phyloP scores from a whole-genome alignment of 1,140 invertebrate species.

The Cotesia typhae region DNA sequence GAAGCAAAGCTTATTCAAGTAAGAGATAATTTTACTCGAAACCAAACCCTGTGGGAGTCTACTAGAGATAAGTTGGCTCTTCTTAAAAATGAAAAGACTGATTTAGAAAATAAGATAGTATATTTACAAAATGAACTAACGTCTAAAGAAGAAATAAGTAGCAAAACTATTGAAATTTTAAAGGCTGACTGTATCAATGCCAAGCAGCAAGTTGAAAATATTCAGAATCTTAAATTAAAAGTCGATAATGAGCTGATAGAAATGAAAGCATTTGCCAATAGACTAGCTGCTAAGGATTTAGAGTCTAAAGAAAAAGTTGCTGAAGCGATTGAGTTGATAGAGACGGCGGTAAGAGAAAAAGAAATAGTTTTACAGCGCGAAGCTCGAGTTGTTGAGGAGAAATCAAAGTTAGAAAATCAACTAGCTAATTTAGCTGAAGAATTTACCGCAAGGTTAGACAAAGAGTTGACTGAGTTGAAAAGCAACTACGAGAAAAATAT shows the following conservation, averaged over 20 bases:
- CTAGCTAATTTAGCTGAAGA: constrained; percentile 49
- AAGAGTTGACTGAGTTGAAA: constrained; percentile 48
- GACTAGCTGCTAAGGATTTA: constrained; percentile 48
- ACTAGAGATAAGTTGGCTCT: constrained; percentile 51
- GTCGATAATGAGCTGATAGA: constrained; percentile 53
- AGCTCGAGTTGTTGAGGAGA: constrained; percentile 57
- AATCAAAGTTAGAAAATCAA: constrained; percentile 45
- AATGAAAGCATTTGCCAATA: constrained; percentile 40
- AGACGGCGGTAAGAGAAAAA: constrained; percentile 64
- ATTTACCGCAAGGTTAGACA: constrained; percentile 48
- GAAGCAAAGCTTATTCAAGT: constrained; percentile 56
- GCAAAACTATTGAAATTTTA: constrained; percentile 46
- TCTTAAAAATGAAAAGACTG: constrained; percentile 51
- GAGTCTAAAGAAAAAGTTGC: constrained; percentile 58
- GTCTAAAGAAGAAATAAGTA: constrained; percentile 49
- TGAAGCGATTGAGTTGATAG: constrained; percentile 66
- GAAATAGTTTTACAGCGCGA: constrained; percentile 64
- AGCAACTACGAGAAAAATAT: constrained; percentile 50
- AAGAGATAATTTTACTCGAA: constrained; percentile 57
- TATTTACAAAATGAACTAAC: constrained; percentile 42
- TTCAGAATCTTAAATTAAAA: constrained; percentile 44
- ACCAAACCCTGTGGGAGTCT: constrained; percentile 54
- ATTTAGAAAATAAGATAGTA: constrained; percentile 40
- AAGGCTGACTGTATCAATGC: constrained; percentile 47
- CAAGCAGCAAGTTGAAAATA: constrained; percentile 48